Evolutionary conservation across 1,140 invertebrate genomes (phyloP), one percentile per base, ranked within the genome.

Genomic region (Bilobella aurantiaca): DNA sequence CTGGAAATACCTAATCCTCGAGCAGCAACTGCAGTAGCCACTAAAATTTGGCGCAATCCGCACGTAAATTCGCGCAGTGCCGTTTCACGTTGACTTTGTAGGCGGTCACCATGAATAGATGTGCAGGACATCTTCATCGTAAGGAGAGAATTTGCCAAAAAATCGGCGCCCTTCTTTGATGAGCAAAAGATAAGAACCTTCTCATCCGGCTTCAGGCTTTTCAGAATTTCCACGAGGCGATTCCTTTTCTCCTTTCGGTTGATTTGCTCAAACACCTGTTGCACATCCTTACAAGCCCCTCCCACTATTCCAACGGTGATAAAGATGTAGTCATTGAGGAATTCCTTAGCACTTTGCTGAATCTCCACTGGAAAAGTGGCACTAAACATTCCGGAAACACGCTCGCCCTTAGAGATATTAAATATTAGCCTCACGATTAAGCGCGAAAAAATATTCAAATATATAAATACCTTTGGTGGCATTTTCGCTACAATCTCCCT

Each of bases 1-100:
- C 34, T 23, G 42, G 53, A 60, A 72, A 76, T 77, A 86, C 85
- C 86, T 14, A 93, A 76, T 16, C 94, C 94, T 62, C 94, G 79
- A 0, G 93, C 89, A 21, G 92, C 92, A 0, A 97, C 93, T n/a
- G 89, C 89, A 1, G 94, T 97, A 0, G 93, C 93, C 12, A 97
- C 90, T 2, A 98, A 75, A 66, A 96, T 86, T 28, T 83, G 83
- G 74, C 85, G 85, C 2, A 75, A 77, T 1, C 90, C 90, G 62
- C 74, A 81, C 73, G 85, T 86, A 75, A 98, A 98, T 74, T 93
- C 89, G 8, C 77, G 66, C 2, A 98, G 75, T 0, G 94, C 94
- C 75, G 87, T 81, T 79, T 98, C 94, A 34, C 95, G 81, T 77
- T 97, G 90, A 46, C 84, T 79, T 74, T 98, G 95, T 2, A 88